Evolutionary conservation across 2,797 vertebrate species (phyloP).

Genomic region (Hypotaenidia philippensis): DNA sequence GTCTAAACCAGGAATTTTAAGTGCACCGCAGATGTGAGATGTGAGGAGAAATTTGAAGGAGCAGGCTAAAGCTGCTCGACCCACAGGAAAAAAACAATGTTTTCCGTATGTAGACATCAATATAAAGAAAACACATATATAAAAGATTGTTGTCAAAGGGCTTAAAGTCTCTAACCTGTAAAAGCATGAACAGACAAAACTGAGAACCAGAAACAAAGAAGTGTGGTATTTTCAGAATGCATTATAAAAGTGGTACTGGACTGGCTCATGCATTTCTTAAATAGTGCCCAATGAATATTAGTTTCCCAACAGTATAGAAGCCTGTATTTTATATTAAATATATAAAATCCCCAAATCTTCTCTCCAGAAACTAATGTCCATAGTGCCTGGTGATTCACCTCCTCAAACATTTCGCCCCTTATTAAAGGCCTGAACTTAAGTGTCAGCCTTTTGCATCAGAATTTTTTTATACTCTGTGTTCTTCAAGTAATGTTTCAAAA

Average conservation of each 20-base stretch:
- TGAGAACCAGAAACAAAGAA: background rate
- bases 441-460: background rate
- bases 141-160: background rate
- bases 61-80: background rate
- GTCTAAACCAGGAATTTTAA: background rate
- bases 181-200: background rate
- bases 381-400: background rate
- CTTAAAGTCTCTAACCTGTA: background rate
- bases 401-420: background rate
- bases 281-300: background rate
- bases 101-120: background rate
- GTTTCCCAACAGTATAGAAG: background rate
- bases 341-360: background rate
- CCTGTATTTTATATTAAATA: background rate
- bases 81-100: background rate
- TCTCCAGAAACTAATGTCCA: background rate
- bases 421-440: background rate
- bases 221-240: background rate
- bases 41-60: background rate
- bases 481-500: background rate
- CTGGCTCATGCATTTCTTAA: background rate
- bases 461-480: background rate
- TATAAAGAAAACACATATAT: background rate
- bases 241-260: fast-evolving
- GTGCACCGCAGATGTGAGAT: background rate